Percentiles rank a stretch among this genome's conserved stretches.
These are phyloP conservation scores for Fragum whitleyi DNA, from an alignment of 2,888 invertebrate species.

Conservation along the genomic window DNA sequence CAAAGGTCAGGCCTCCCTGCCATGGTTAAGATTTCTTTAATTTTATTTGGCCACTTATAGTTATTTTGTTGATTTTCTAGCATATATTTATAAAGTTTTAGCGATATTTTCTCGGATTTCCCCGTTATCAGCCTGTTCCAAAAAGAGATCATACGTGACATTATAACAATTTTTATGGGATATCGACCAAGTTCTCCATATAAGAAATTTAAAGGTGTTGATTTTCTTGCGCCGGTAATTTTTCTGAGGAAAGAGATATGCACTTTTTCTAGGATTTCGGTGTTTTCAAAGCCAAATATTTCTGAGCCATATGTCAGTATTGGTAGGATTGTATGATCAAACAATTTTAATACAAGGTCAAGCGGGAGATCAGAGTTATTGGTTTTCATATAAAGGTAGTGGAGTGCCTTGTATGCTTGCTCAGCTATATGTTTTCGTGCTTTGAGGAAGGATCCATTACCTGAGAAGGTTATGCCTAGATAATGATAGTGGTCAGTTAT, in stretches of 20 bases:
- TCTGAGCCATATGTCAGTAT: constrained; percentile 30
- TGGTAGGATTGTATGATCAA: constrained; percentile 24
- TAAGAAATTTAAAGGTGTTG: constrained; percentile 16
- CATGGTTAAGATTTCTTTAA: too few relatives aligned
- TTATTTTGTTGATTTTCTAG: background rate
- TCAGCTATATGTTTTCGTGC: too few relatives aligned
- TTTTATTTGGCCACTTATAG: constrained; percentile 13
- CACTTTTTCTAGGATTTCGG: constrained; percentile 19
- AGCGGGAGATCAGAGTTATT: too few relatives aligned
- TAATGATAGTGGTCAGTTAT: too few relatives aligned
- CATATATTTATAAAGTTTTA: constrained; percentile 15
- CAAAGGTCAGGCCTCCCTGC: background rate
- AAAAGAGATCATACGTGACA: constrained; percentile 15
- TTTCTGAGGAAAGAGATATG: constrained; percentile 21
- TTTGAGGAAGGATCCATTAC: constrained; percentile 19
- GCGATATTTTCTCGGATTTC: constrained; percentile 10
- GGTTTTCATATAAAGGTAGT: too few relatives aligned
- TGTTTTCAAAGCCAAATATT: constrained; percentile 28
- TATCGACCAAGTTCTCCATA: constrained; percentile 26
- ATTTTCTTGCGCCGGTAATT: constrained; percentile 5
- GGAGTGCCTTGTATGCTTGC: too few relatives aligned
- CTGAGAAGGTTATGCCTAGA: constrained; percentile 34
- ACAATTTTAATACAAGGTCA: too few relatives aligned
- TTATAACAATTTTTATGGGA: constrained; percentile 16
- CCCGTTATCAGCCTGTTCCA: constrained; percentile 3